A percentile compares a stretch with the other conserved stretches of the same genome.
These are phyloP conservation scores for Diacarnus erythraeanus DNA, from an alignment of 37 sponge, comb jelly and placozoan genomes.

Conservation along the genomic window DNA sequence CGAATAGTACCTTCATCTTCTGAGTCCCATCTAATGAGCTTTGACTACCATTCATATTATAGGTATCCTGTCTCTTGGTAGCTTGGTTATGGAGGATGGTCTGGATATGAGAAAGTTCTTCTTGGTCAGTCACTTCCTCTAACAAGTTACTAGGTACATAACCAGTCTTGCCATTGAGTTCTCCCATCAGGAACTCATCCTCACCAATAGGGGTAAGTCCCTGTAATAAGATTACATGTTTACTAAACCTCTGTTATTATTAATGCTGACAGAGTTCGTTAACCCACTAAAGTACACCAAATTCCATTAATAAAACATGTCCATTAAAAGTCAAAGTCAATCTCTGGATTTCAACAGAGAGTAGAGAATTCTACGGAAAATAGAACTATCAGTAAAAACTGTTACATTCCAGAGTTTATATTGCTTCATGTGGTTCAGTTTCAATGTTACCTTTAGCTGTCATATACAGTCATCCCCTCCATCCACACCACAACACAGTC, in stretches of 20 bases:
- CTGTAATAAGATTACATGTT: slow-evolving; percentile 15
- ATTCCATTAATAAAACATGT: too few species aligned
- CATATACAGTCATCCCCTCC: not conserved
- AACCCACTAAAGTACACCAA: too few species aligned
- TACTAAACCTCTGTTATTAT: too few species aligned
- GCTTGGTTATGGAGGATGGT: not conserved
- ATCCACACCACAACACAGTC: too few species aligned
- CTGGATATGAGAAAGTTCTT: slow-evolving; percentile 15
- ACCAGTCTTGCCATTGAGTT: slow-evolving; percentile 14
- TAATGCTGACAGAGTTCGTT: too few species aligned
- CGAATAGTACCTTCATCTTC: slow-evolving; percentile 30
- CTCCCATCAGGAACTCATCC: slow-evolving; percentile 54
- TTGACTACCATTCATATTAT: slow-evolving; percentile 3
- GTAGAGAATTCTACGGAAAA: too few species aligned
- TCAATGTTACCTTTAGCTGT: too few species aligned
- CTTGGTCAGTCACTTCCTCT: slow-evolving; percentile 32
- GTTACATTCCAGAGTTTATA: too few species aligned
- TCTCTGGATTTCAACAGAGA: too few species aligned
- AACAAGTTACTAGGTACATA: slow-evolving; percentile 60
- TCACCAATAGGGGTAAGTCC: slow-evolving; percentile 23
- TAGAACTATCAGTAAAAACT: too few species aligned
- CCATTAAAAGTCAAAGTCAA: too few species aligned
- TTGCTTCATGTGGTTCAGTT: too few species aligned
- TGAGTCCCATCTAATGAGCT: not conserved
- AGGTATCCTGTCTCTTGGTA: not conserved